Conservation (phyloP, 2,888 invertebrate species). For the Amorpha juglandis region DNA sequence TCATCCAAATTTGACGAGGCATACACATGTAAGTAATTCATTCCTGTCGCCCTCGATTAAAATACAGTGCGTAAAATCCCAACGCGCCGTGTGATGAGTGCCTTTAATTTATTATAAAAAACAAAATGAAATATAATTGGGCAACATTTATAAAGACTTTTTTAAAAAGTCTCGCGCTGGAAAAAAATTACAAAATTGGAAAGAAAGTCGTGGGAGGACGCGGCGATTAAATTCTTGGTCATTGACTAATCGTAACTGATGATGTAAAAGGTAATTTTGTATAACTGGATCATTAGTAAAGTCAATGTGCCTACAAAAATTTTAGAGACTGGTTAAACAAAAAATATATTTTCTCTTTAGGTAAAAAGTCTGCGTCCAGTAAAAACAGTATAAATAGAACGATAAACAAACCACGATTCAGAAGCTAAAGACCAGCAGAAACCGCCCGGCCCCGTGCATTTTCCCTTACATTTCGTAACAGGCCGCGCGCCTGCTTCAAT, state of each 20-base stretch:
- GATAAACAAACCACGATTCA: background rate
- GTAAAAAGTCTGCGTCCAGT: too few relatives aligned
- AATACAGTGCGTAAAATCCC: background rate
- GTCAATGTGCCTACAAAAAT: too few relatives aligned
- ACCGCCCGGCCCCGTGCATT: background rate
- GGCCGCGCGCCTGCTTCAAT: background rate
- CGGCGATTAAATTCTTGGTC: background rate
- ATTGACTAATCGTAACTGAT: background rate
- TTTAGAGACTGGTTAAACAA: too few relatives aligned
- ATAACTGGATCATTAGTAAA: too few relatives aligned
- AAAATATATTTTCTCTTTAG: too few relatives aligned
- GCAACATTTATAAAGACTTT: conserved; percentile 8
- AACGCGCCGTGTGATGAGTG: conserved; percentile 14
- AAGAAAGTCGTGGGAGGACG: background rate
- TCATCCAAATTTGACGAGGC: conserved; percentile 5
- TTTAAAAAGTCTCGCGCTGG: background rate
- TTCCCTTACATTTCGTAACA: conserved; percentile 4
- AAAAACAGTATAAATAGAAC: background rate
- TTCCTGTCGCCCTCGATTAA: conserved; percentile 11
- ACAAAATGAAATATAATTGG: conserved; percentile 21
- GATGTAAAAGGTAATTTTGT: background rate
- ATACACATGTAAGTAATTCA: conserved; percentile 9
- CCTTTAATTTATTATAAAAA: conserved; percentile 10
- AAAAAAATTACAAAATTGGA: background rate
- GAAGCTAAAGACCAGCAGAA: background rate